Conservation (phyloP, 2,113 vertebrate genomes). For the Lophochroa leadbeateri region DNA sequence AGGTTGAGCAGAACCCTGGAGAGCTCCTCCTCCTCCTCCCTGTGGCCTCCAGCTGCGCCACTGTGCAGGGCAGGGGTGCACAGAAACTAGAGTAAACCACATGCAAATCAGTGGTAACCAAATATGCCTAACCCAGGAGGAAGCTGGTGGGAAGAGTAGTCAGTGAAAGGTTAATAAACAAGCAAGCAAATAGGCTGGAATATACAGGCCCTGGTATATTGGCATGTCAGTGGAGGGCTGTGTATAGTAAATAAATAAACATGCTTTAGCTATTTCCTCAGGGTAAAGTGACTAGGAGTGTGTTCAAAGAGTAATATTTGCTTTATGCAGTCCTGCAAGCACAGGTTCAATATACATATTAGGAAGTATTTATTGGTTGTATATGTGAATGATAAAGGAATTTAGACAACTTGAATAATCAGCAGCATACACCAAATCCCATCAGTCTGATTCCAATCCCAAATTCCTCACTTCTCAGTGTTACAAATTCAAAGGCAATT, state of each 20-base stretch:
- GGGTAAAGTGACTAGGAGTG: background rate
- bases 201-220: background rate
- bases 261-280: background rate
- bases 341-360: background rate
- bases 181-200: background rate
- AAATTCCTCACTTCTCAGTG: background rate
- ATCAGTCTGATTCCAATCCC: background rate
- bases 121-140: background rate
- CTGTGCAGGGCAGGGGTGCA: background rate
- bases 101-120: background rate
- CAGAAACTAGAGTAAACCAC: background rate
- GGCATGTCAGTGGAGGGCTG: background rate
- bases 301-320: background rate
- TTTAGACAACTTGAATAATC: background rate
- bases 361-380: background rate
- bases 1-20: slow-evolving; percentile 62
- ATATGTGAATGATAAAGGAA: background rate
- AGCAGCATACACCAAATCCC: background rate
- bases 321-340: background rate
- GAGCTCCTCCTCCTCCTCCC: slow-evolving; percentile 36
- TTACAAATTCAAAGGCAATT: background rate
- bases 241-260: background rate
- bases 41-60: fast-evolving
- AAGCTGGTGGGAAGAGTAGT: background rate
- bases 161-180: background rate